Base-by-base conservation (phyloP, 2,888 invertebrate genomes). In the Caenorhabditis uteleia region DNA sequence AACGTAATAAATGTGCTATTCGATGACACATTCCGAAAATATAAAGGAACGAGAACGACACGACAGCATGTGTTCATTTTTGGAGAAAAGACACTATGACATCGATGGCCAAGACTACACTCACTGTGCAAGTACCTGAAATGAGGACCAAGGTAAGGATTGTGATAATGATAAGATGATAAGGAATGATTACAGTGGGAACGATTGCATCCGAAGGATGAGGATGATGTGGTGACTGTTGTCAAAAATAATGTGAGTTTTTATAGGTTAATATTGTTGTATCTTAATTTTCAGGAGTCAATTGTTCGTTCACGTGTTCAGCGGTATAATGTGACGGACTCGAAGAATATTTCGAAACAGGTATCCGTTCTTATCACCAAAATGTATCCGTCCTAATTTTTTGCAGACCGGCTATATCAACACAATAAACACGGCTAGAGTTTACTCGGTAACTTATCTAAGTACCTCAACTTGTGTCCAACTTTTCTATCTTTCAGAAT, bases 131-230 rank as follows among this genome's bases (percentile, higher is more conserved):
- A n/a, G n/a, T n/a, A n/a, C n/a, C n/a, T n/a, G n/a, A n/a, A n/a
- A n/a, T n/a, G n/a, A n/a, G n/a, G n/a, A n/a, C n/a, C n/a, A n/a
- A n/a, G n/a, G n/a, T n/a, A n/a, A n/a, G n/a, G n/a, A n/a, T n/a
- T n/a, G n/a, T n/a, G n/a, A n/a, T n/a, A n/a, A n/a, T n/a, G n/a
- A n/a, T n/a, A n/a, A n/a, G n/a, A n/a, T n/a, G n/a, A n/a, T n/a
- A n/a, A n/a, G n/a, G n/a, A n/a, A n/a, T n/a, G n/a, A n/a, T n/a
- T 59, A 42, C 46, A 59, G 59, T 60, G 60, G 60, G 49, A 60
- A n/a, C 16, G 61, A 31, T 14, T 61, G 6, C 55, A 55, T 54
- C 61, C 61, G 8, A 55, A 54, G 21, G 54, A 60, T 31, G 49
- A 45, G 34, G 44, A 26, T n/a, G 26, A 40, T n/a, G 36, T 47